Evolutionary conservation across 1,140 invertebrate genomes (phyloP), one percentile per base, ranked within the genome.

Genomic region (Nephila pilipes): DNA sequence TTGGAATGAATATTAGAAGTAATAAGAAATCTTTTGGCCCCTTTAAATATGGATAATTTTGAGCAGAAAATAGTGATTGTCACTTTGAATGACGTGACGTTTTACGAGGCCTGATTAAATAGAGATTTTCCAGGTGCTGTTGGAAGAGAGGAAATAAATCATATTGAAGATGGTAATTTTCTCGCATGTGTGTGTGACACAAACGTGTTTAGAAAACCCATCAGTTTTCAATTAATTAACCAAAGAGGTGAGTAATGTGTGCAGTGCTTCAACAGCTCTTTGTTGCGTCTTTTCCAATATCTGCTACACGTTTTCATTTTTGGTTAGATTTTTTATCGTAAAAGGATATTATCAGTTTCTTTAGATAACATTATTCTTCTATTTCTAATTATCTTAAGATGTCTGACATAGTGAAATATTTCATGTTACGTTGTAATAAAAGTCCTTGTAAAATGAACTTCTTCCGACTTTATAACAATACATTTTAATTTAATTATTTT

Each of bases 221-320:
- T 65, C 63, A 65, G 63, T 65, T 65, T 65, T 65, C 63, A 65
- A 65, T 65, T 65, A 65, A 65, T 65, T 65, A 65, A 25, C n/a
- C n/a, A 22, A 65, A 22, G 63, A n/a, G 2, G 1, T 8, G 63
- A 65, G 25, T 65, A 65, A 65, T 65, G 63, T 65, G 16, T 58
- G 14, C 14, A 32, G 22, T 8, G n/a, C 12, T 25, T n/a, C 22
- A 12, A 2, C 63, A 8, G 46, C n/a, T 65, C 20, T n/a, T 25
- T 65, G 25, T 25, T 10, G 12, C 46, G 46, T 10, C 8, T 46
- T 46, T 65, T 22, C 63, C 63, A 12, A 65, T 29, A 65, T 29
- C 22, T n/a, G 0, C 5, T 25, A 65, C 63, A 25, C 63, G 63
- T 65, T 65, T 65, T 65, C 10, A 22, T 46, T 46, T 10, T 46